Evolutionary conservation across 2,888 invertebrate genomes (phyloP).

Genomic region (Thymelicus lineola): DNA sequence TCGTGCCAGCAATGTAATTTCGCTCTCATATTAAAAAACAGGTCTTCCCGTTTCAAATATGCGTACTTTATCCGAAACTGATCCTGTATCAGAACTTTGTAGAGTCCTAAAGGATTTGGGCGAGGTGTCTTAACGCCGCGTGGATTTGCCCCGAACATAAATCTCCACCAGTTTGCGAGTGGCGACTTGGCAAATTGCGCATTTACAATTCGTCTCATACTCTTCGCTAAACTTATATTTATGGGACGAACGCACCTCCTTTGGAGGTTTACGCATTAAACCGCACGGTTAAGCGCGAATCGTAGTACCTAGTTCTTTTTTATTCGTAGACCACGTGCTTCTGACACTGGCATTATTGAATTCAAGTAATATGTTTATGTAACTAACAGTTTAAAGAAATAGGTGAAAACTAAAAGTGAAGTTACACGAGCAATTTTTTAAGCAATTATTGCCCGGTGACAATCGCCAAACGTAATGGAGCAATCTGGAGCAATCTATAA

Average conservation of each 20-base stretch:
- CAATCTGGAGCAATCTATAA: too few relatives aligned
- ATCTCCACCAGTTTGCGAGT: slow-evolving; percentile 53
- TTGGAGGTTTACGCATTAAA: slow-evolving; percentile 10
- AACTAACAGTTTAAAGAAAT: too few relatives aligned
- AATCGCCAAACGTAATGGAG: too few relatives aligned
- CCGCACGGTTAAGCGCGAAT: slow-evolving; percentile 1
- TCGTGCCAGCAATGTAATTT: too few relatives aligned
- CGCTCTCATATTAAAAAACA: background rate
- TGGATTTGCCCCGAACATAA: slow-evolving; percentile 56
- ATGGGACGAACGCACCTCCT: slow-evolving; percentile 68
- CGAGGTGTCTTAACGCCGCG: slow-evolving; percentile 58
- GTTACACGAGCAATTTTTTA: too few relatives aligned
- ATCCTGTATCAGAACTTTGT: slow-evolving; percentile 33
- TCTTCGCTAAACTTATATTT: slow-evolving; percentile 71
- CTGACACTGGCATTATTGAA: too few relatives aligned
- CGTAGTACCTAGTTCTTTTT: too few relatives aligned
- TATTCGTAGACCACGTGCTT: too few relatives aligned
- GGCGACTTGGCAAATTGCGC: slow-evolving; percentile 67
- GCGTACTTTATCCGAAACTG: slow-evolving; percentile 29
- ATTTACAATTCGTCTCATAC: slow-evolving; percentile 74
- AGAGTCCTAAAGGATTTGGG: slow-evolving; percentile 30
- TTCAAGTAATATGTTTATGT: too few relatives aligned
- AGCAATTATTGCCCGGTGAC: too few relatives aligned
- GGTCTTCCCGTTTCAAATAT: slow-evolving; percentile 2
- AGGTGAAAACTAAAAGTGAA: too few relatives aligned